These are phyloP conservation scores for Latheticus oryzae DNA, from an alignment of 2,888 invertebrate species.

Conservation along the genomic window DNA sequence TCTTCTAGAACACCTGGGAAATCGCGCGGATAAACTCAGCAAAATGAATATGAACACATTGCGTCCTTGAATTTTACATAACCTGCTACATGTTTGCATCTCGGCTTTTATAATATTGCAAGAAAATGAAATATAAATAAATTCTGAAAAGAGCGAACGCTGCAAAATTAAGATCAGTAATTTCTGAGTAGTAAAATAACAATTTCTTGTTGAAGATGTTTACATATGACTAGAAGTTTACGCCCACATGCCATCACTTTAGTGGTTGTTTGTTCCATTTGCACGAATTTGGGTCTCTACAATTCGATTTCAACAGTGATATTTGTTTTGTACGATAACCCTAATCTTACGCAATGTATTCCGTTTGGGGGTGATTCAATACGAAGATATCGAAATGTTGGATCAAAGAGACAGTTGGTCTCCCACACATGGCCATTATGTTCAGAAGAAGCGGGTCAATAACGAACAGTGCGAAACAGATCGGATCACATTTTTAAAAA, in stretches of 20 bases:
- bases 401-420: conserved; percentile 14
- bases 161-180: no score
- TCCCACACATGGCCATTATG: conserved; percentile 5
- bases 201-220: no score
- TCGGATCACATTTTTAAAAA: no score
- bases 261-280: conserved; percentile 13
- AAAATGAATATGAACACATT: conserved; percentile 47
- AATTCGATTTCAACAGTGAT: conserved; percentile 9
- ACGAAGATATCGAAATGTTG: conserved; percentile 2
- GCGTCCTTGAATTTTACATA: conserved; percentile 39
- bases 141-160: conserved; percentile 3
- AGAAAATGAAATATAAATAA: conserved; percentile 21
- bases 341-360: conserved; percentile 19
- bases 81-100: conserved; percentile 21
- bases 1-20: conserved; percentile 51
- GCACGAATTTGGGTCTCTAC: conserved; percentile 5
- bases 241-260: conserved; percentile 13
- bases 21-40: conserved; percentile 47
- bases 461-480: no score
- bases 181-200: no score
- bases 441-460: no score
- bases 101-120: conserved; percentile 13
- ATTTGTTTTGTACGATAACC: conserved; percentile 19
- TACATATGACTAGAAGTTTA: conserved; percentile 1
- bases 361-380: conserved; percentile 12